These are phyloP conservation scores for Apteryx owenii DNA, from an alignment of 2,113 vertebrate species.

Conservation along the genomic window DNA sequence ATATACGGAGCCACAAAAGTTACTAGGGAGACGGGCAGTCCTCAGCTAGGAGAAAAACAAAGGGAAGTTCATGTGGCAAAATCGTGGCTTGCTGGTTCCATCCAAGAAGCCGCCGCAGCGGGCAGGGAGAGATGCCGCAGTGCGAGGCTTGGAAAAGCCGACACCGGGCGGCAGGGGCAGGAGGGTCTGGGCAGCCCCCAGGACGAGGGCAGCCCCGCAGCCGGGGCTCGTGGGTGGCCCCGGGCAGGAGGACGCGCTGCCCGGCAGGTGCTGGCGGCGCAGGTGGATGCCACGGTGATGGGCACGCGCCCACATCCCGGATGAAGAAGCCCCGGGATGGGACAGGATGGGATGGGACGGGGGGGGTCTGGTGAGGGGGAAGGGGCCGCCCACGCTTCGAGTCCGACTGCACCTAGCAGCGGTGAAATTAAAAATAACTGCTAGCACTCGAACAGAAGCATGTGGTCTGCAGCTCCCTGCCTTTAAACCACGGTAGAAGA, in stretches of 20 bases:
- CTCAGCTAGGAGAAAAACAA: conserved; percentile 44
- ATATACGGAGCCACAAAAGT: conserved; percentile 39
- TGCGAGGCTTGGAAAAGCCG: no score
- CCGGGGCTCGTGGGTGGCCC: not conserved
- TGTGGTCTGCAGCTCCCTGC: not conserved
- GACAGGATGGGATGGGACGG: no score
- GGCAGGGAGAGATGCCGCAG: not conserved
- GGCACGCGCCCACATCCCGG: not conserved
- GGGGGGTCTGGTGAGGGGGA: not conserved
- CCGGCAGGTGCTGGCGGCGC: conserved; percentile 34
- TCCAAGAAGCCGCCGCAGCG: not conserved
- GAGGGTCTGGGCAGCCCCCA: not conserved
- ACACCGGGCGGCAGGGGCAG: not conserved
- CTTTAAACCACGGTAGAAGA: not conserved
- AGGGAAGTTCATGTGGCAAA: conserved; percentile 31
- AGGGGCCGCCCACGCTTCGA: not conserved
- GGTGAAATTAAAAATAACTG: not conserved
- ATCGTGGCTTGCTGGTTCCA: not conserved
- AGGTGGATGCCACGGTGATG: not conserved
- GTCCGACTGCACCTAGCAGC: not conserved
- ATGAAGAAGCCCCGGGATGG: not conserved
- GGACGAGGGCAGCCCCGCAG: not conserved
- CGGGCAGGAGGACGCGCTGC: not conserved
- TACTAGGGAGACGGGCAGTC: conserved; percentile 54
- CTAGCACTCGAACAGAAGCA: not conserved